Percentiles rank a stretch among this genome's conserved stretches.
Evolutionary conservation across 2,888 invertebrate species (phyloP).

Genomic region (Leptinotarsa juncta): DNA sequence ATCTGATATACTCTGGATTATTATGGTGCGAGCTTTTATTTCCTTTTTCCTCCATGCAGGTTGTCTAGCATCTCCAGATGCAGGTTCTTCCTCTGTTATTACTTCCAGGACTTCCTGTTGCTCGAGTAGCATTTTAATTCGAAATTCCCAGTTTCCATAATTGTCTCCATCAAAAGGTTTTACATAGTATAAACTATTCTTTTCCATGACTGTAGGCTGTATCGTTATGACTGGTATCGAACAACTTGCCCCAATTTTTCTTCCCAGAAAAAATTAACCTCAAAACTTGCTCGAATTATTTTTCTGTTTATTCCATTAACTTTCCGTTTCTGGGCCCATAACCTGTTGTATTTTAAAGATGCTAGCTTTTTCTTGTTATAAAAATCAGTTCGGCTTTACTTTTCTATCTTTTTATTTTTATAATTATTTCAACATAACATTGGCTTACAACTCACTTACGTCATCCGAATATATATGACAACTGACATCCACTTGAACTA

Average conservation of each 20-base stretch:
- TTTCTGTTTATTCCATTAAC: background rate
- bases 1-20: conserved; percentile 15
- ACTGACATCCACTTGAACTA: too few relatives aligned
- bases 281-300: background rate
- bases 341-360: too few relatives aligned
- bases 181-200: background rate
- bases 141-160: conserved; percentile 18
- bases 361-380: too few relatives aligned
- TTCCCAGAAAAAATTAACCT: background rate
- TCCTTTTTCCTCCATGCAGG: conserved; percentile 3
- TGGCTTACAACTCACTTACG: too few relatives aligned
- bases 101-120: conserved; percentile 21
- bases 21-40: conserved; percentile 17
- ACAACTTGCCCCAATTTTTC: background rate
- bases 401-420: too few relatives aligned
- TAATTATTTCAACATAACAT: too few relatives aligned
- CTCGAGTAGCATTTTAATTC: conserved; percentile 25
- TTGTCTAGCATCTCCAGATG: background rate
- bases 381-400: too few relatives aligned
- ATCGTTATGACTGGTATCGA: too few relatives aligned
- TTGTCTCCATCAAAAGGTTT: conserved; percentile 26
- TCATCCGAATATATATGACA: too few relatives aligned
- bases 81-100: conserved; percentile 17
- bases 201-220: too few relatives aligned
- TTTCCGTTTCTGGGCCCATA: too few relatives aligned